These are phyloP conservation scores for Enteromius paludinosus DNA, from an alignment of 2,797 vertebrate species.

Conservation along the genomic window DNA sequence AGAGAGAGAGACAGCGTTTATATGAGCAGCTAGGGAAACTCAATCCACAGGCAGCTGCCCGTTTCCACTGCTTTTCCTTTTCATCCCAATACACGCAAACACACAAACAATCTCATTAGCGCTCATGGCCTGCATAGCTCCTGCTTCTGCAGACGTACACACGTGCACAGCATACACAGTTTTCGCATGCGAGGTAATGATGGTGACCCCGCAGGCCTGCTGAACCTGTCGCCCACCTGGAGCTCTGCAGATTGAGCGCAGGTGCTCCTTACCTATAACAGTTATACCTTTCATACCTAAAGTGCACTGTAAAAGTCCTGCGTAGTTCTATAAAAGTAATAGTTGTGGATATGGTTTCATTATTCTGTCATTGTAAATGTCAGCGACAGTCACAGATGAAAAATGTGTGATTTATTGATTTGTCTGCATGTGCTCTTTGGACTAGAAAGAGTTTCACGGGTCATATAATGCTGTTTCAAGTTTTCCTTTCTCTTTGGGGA, in stretches of 20 bases:
- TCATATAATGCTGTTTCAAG: too few species aligned
- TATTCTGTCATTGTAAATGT: constrained; percentile 6
- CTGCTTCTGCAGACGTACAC: constrained; percentile 40
- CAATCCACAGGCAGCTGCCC: constrained; percentile 41
- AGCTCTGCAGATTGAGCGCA: constrained; percentile 13
- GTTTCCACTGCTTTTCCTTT: constrained; percentile 30
- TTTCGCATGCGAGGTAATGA: constrained; percentile 17
- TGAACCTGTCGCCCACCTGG: constrained; percentile 35
- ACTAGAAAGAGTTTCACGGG: too few species aligned
- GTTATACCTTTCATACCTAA: background rate
- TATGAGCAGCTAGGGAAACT: constrained; percentile 43
- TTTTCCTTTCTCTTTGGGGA: too few species aligned
- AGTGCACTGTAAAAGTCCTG: constrained; percentile 2
- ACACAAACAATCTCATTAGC: constrained; percentile 47
- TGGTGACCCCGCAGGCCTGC: background rate
- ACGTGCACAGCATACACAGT: background rate
- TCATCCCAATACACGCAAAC: constrained; percentile 40
- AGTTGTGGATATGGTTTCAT: background rate
- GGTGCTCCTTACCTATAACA: constrained; percentile 1
- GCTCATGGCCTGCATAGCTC: constrained; percentile 25
- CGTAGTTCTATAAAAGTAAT: constrained; percentile 5
- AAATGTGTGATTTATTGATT: background rate
- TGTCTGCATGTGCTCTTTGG: background rate
- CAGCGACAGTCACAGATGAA: background rate
- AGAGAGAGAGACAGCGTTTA: constrained; percentile 41